A percentile compares a stretch with the other conserved stretches of the same genome.
Evolutionary conservation across 1,140 invertebrate genomes (phyloP).

Genomic region (Anoplolepis gracilipes): DNA sequence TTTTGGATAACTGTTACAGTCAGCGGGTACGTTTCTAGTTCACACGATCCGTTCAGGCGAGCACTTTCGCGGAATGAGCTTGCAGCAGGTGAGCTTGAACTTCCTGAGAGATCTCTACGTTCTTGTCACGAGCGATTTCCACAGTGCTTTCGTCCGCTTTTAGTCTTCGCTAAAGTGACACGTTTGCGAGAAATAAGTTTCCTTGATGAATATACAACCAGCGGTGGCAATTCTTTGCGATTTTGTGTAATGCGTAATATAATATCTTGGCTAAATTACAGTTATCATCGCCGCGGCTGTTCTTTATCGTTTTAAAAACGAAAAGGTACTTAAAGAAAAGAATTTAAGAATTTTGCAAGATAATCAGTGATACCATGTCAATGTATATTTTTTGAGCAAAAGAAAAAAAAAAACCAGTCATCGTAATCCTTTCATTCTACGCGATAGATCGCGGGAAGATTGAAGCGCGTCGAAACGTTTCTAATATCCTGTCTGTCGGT

Average conservation of each 20-base stretch:
- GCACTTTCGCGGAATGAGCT: conserved; percentile 72
- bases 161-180: conserved; percentile 12
- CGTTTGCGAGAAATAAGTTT: neutral
- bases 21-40: conserved; percentile 61
- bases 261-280: neutral
- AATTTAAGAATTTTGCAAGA: neutral
- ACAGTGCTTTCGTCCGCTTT: neutral
- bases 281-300: neutral
- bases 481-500: conserved; percentile 59
- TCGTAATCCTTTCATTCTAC: neutral
- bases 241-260: neutral
- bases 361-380: neutral
- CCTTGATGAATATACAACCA: neutral
- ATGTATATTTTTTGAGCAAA: neutral
- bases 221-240: neutral
- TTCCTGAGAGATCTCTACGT: neutral
- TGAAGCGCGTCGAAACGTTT: conserved; percentile 50
- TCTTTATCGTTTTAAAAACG: neutral
- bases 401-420: neutral
- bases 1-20: conserved; percentile 40
- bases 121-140: conserved; percentile 37
- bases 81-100: conserved; percentile 60
- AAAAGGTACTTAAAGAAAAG: no score
- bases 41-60: conserved; percentile 51
- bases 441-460: conserved; percentile 33